These are phyloP conservation scores for Brachionus asplanchnoidis DNA, from an alignment of 1,140 invertebrate genomes.

Conservation along the genomic window DNA sequence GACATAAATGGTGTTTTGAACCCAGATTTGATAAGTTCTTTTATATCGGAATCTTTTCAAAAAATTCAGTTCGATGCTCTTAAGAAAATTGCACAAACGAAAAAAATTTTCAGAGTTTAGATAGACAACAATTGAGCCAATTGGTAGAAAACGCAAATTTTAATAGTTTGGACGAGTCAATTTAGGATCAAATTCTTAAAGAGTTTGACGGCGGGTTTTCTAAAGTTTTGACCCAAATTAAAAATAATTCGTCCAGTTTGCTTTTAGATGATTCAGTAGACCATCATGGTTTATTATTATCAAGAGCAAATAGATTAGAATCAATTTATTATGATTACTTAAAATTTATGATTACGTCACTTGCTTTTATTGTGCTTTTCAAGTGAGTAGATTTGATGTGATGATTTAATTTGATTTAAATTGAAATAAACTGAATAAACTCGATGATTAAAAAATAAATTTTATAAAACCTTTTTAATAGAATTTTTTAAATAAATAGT, in stretches of 20 bases:
- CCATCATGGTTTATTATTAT: not conserved
- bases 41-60: not conserved
- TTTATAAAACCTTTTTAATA: not conserved
- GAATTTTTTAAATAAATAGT: not conserved
- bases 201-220: not conserved
- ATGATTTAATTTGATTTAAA: no score
- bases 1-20: not conserved
- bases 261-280: not conserved
- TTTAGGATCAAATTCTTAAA: not conserved
- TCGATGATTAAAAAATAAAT: not conserved
- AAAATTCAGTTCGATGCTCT: not conserved
- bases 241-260: not conserved
- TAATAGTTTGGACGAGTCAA: not conserved
- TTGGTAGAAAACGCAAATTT: not conserved
- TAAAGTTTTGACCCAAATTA: not conserved
- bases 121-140: not conserved
- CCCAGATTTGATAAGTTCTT: not conserved
- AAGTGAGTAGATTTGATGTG: not conserved
- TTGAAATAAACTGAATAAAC: not conserved
- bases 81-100: not conserved
- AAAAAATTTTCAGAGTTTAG: not conserved
- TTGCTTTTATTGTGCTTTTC: not conserved
- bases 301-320: not conserved
- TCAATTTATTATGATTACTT: not conserved
- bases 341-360: not conserved